Conservation (phyloP, 2,113 vertebrate genomes). For the Lontra canadensis region DNA sequence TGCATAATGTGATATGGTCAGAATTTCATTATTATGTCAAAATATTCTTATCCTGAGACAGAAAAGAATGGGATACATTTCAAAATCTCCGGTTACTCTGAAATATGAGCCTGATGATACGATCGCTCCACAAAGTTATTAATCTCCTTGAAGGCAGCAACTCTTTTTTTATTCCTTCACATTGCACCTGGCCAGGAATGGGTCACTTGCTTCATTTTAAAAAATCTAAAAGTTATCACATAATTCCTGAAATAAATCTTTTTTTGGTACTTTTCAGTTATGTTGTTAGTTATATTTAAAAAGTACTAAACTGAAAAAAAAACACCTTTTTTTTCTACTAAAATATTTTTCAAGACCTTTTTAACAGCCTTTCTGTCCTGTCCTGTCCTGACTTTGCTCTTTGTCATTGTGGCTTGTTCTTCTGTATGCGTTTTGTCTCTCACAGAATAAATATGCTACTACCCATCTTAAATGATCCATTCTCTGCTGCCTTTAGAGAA, state of each 20-base stretch:
- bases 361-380: neutral
- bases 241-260: neutral
- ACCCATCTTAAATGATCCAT: neutral
- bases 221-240: neutral
- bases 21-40: constrained; percentile 38
- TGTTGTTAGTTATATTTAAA: neutral
- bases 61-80: neutral
- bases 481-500: neutral
- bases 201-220: neutral
- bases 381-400: neutral
- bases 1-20: neutral
- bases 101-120: neutral
- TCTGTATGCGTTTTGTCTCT: neutral
- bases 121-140: neutral
- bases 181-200: neutral
- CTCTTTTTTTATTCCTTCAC: neutral
- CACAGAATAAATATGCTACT: neutral
- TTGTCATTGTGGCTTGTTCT: neutral
- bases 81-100: neutral
- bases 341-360: neutral
- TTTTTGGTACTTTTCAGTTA: neutral
- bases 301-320: neutral
- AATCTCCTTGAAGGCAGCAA: neutral
- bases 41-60: constrained; percentile 18
- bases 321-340: neutral